phyloP scores from a whole-genome alignment of 2,113 vertebrate species.

The Oncorhynchus mykiss region DNA sequence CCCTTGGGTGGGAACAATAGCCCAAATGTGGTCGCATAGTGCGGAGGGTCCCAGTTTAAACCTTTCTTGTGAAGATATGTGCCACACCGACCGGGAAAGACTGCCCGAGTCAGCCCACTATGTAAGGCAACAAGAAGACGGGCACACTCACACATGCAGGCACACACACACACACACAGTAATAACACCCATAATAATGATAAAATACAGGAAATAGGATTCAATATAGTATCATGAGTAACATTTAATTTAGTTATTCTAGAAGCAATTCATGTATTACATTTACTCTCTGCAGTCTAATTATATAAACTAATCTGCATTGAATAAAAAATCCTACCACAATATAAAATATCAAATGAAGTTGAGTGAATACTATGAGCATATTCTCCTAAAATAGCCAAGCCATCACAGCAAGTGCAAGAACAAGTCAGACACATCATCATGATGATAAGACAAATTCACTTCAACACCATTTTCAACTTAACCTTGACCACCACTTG shows the following conservation, averaged over 20 bases:
- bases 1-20: constrained; percentile 26
- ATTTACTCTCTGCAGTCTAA: not conserved
- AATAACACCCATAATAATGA: constrained; percentile 11
- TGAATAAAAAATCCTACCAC: not conserved
- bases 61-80: constrained; percentile 25
- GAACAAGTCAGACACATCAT: not conserved
- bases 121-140: constrained; percentile 33
- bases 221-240: not conserved
- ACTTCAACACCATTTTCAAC: constrained; percentile 2
- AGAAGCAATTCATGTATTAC: not conserved
- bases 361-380: not conserved
- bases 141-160: constrained; percentile 15
- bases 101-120: constrained; percentile 36
- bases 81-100: constrained; percentile 25
- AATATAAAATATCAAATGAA: not conserved
- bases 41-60: constrained; percentile 37
- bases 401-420: not conserved
- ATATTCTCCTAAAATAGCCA: constrained; percentile 2
- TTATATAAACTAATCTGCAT: not conserved
- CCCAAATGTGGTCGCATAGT: constrained; percentile 30
- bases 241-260: constrained; percentile 12
- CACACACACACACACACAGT: constrained; percentile 56
- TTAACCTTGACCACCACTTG: not conserved
- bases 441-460: constrained; percentile 7
- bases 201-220: not conserved